Conservation (phyloP, 2,797 vertebrate genomes). For the Balearica regulorum region DNA sequence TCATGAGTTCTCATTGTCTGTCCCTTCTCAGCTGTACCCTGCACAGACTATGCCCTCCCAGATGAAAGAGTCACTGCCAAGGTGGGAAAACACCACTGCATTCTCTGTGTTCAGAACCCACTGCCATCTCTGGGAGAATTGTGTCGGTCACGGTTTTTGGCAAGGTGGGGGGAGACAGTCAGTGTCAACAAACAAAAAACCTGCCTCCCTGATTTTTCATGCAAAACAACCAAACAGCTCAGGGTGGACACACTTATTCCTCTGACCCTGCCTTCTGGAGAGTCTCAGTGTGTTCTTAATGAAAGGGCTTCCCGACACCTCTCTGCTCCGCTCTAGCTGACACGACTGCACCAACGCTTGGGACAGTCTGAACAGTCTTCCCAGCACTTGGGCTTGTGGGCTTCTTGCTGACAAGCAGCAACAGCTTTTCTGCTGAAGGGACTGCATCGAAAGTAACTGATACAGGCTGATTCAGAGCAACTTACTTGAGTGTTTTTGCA, state of each 20-base stretch:
- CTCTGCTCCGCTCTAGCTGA: not conserved
- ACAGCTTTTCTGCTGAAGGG: not conserved
- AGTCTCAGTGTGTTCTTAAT: not conserved
- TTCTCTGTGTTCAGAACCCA: not conserved
- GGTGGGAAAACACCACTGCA: not conserved
- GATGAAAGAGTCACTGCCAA: not conserved
- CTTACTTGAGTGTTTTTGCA: constrained; percentile 88
- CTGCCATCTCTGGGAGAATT: not conserved
- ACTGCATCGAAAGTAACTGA: not conserved
- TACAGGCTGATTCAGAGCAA: not conserved
- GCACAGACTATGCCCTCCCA: not conserved
- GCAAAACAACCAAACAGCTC: not conserved
- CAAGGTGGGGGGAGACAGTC: not conserved
- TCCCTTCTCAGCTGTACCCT: not conserved
- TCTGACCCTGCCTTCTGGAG: not conserved
- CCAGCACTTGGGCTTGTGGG: not conserved
- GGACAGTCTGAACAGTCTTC: not conserved
- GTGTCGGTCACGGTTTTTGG: not conserved
- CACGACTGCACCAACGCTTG: not conserved
- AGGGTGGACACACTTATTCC: not conserved
- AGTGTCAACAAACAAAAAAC: not conserved
- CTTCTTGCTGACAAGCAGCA: not conserved
- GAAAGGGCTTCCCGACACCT: not conserved
- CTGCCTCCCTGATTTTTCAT: not conserved
- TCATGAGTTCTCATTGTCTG: not conserved